These are phyloP conservation scores for Alitta virens DNA, from an alignment of 2,888 invertebrate genomes.

Conservation along the genomic window DNA sequence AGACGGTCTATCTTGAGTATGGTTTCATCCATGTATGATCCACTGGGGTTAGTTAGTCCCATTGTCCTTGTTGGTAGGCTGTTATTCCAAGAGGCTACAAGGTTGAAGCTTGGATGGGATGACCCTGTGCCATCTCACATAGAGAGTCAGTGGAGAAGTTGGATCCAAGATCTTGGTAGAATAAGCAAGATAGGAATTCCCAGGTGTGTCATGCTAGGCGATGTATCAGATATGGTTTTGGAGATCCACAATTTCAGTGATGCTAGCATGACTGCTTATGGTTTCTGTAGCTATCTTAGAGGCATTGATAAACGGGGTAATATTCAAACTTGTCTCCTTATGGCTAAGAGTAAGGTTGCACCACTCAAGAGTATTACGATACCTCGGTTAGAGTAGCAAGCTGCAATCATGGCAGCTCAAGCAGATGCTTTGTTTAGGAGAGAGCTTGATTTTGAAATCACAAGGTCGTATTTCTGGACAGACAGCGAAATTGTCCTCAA, in stretches of 20 bases:
- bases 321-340: slow-evolving; percentile 11
- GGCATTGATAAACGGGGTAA: not conserved
- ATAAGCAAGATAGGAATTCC: slow-evolving; percentile 3
- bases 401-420: slow-evolving; percentile 12
- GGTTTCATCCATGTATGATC: slow-evolving; percentile 26
- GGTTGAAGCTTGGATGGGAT: slow-evolving; percentile 28
- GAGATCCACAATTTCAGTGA: slow-evolving; percentile 24
- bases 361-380: slow-evolving; percentile 16
- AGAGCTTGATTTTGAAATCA: slow-evolving; percentile 14
- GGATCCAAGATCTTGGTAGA: slow-evolving; percentile 12
- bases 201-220: slow-evolving; percentile 3
- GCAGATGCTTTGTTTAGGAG: slow-evolving; percentile 10
- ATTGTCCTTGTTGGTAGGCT: slow-evolving; percentile 28
- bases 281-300: slow-evolving; percentile 15
- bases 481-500: slow-evolving; percentile 20
- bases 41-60: slow-evolving; percentile 31
- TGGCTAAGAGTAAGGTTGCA: slow-evolving; percentile 20
- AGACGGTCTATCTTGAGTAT: slow-evolving; percentile 25
- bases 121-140: slow-evolving; percentile 27
- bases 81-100: slow-evolving; percentile 31
- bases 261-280: slow-evolving; percentile 21
- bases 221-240: not conserved
- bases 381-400: slow-evolving; percentile 19
- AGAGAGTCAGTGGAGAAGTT: slow-evolving; percentile 23
- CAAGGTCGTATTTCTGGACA: slow-evolving; percentile 21